Evolutionary conservation across 2,888 invertebrate species (phyloP).

Genomic region (Mesorhabditis belari): DNA sequence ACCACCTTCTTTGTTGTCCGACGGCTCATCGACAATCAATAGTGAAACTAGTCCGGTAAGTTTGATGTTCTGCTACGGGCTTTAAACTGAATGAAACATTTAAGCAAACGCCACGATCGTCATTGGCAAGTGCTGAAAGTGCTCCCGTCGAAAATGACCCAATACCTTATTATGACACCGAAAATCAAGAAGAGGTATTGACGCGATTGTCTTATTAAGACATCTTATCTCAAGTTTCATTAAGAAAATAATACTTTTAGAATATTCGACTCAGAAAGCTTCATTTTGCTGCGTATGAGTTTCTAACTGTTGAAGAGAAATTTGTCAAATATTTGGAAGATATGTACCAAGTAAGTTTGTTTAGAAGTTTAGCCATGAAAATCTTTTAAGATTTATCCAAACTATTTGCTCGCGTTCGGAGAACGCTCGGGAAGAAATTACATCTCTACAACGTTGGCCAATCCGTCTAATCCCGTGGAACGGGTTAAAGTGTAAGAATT

Average conservation of each 20-base stretch:
- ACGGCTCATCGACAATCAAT: background rate
- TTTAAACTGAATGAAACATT: background rate
- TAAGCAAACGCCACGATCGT: background rate
- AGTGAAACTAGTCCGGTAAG: background rate
- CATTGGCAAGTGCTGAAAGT: no score
- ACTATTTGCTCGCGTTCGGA: conserved; percentile 24
- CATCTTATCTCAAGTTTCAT: background rate
- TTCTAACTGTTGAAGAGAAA: conserved; percentile 33
- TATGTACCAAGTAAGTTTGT: conserved; percentile 18
- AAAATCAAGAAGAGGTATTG: background rate
- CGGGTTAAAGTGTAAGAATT: conserved; percentile 8
- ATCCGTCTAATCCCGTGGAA: conserved; percentile 12
- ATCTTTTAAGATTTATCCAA: conserved; percentile 31
- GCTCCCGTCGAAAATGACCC: background rate
- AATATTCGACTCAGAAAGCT: conserved; percentile 36
- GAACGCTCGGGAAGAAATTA: conserved; percentile 20
- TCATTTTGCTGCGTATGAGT: conserved; percentile 42
- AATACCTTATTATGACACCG: background rate
- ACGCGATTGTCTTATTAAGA: background rate
- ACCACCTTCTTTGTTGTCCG: background rate
- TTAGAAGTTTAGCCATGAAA: conserved; percentile 1
- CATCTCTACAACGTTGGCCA: conserved; percentile 16
- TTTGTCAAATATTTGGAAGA: conserved; percentile 35
- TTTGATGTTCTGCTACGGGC: background rate
- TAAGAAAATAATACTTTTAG: no score